These are phyloP conservation scores for Danio tinwini DNA, from an alignment of 2,797 vertebrate genomes.

Conservation along the genomic window DNA sequence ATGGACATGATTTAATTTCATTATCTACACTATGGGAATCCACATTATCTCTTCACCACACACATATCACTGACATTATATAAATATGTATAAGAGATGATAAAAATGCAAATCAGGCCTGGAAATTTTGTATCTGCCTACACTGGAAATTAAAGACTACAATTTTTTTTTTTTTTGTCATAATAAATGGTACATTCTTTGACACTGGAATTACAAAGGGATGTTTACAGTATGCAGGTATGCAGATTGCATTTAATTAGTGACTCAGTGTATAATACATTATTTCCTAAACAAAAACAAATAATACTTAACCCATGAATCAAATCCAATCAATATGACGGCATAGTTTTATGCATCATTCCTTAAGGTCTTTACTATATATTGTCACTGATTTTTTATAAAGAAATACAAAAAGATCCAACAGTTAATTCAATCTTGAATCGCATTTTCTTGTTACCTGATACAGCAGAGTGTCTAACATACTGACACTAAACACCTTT, in stretches of 20 bases:
- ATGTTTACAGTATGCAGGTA: neutral
- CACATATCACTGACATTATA: too few relatives aligned
- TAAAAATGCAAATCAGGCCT: too few relatives aligned
- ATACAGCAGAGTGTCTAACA: constrained; percentile 86
- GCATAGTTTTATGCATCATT: neutral
- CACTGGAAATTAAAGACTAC: neutral
- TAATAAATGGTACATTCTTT: neutral
- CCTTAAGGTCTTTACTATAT: neutral
- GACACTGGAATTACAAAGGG: neutral
- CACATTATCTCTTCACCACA: too few relatives aligned
- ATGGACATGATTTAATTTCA: too few relatives aligned
- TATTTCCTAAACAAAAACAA: neutral
- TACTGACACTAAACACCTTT: constrained; percentile 88
- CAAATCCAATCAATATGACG: neutral
- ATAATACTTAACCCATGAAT: neutral
- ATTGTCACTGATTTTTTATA: neutral
- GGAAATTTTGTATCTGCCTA: neutral
- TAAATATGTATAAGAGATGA: too few relatives aligned
- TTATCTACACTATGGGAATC: too few relatives aligned
- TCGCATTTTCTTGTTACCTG: constrained; percentile 74
- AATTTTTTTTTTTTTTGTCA: too few relatives aligned
- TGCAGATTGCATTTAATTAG: neutral
- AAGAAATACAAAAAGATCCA: neutral
- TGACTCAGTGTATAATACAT: neutral
- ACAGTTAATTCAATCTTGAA: constrained; percentile 7